Conservation (phyloP, 2,797 vertebrate species). For the Smutsia gigantea region DNA sequence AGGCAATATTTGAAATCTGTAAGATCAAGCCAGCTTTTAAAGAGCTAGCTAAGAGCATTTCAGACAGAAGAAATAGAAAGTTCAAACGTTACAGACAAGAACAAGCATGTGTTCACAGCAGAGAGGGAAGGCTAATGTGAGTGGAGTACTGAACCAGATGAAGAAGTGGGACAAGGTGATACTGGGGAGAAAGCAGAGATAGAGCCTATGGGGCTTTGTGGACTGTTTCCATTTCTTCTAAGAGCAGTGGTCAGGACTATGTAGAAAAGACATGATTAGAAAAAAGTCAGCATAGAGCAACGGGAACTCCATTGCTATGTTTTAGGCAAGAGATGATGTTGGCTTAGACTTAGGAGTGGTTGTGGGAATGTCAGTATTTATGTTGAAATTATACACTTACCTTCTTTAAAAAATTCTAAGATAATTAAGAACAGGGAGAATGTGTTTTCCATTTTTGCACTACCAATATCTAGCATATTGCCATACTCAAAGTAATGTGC, state of each 20-base stretch:
- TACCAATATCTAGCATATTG: background rate
- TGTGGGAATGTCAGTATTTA: slow-evolving; percentile 18
- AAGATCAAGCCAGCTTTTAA: background rate
- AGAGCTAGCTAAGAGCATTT: background rate
- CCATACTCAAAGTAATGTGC: background rate
- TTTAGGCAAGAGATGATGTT: background rate
- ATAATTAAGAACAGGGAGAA: background rate
- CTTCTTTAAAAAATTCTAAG: slow-evolving; percentile 19
- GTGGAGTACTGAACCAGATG: background rate
- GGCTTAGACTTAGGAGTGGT: background rate
- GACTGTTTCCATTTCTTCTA: background rate
- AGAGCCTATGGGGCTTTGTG: background rate
- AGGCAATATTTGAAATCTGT: background rate
- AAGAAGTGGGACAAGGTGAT: background rate
- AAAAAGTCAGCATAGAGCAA: background rate
- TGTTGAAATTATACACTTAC: background rate
- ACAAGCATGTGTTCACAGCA: background rate
- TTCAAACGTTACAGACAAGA: background rate
- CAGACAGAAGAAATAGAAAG: background rate
- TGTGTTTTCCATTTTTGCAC: slow-evolving; percentile 19
- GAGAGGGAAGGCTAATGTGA: background rate
- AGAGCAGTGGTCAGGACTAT: background rate
- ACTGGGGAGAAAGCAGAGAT: background rate
- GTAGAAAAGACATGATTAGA: background rate
- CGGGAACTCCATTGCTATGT: background rate